A percentile compares a stretch with the other conserved stretches of the same genome.
phyloP scores from a whole-genome alignment of 2,888 invertebrate species.

The Troilus luridus region DNA sequence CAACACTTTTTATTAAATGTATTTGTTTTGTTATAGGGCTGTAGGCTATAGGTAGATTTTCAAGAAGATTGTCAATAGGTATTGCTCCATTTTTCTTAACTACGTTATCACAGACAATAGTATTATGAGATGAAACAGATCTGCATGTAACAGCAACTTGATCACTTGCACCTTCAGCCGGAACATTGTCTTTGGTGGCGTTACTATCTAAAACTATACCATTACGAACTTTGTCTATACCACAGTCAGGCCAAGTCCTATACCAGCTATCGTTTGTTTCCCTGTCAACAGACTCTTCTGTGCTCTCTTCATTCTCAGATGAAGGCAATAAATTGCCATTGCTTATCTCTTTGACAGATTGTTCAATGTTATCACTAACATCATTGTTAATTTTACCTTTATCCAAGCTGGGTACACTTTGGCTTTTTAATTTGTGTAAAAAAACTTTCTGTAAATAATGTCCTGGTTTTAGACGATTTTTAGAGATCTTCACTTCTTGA shows the following conservation, averaged over 20 bases:
- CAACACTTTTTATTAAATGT: slow-evolving; percentile 71
- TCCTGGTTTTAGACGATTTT: slow-evolving; percentile 65
- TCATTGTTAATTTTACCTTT: slow-evolving; percentile 67
- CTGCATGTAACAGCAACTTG: not conserved
- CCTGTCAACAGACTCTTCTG: slow-evolving; percentile 57
- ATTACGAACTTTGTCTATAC: slow-evolving; percentile 68
- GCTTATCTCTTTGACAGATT: not conserved
- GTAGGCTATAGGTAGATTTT: slow-evolving; percentile 82
- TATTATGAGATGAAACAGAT: not conserved
- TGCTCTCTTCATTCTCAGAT: slow-evolving; percentile 62
- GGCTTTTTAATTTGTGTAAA: slow-evolving; percentile 67
- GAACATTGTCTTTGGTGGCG: slow-evolving; percentile 50
- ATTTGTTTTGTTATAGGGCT: slow-evolving; percentile 82
- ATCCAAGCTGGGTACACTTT: slow-evolving; percentile 70
- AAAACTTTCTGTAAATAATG: slow-evolving; percentile 66
- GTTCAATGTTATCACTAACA: slow-evolving; percentile 58
- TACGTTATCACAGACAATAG: slow-evolving; percentile 55
- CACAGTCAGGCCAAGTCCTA: slow-evolving; percentile 72
- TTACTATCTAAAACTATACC: slow-evolving; percentile 29
- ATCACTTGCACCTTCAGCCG: not conserved
- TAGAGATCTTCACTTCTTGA: slow-evolving; percentile 65
- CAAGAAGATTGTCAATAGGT: slow-evolving; percentile 79
- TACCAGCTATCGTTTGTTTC: slow-evolving; percentile 69
- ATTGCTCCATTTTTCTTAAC: slow-evolving; percentile 67
- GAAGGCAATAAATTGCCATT: slow-evolving; percentile 55